Base-by-base conservation (phyloP, 2,888 invertebrate species). In the Helobdella robusta region DNA sequence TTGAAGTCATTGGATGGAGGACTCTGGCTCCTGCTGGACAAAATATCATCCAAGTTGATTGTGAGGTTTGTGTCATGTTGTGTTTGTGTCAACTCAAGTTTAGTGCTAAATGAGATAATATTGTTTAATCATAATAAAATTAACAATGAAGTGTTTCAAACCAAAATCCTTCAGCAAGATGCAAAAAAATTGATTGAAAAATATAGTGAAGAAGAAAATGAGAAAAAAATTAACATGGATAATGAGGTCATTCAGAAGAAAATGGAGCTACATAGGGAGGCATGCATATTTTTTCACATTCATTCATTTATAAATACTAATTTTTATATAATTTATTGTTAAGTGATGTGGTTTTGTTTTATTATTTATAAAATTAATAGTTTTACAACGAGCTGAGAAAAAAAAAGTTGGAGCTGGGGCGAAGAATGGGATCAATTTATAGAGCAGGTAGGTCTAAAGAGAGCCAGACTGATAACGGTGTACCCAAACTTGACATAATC, bases 1-100 rank as follows among this genome's bases (percentile, higher is more conserved):
- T 87, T 0, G 87, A 89, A 76, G 86, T 94, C 60, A 84, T 88
- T 59, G 97, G 97, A 2, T 98, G 97, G 97, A 84, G 85, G 70
- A 77, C 70, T 75, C 72, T 95, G 70, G 97, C 97, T 0, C 77
- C 86, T 0, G 89, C 93, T 15, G 98, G 98, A 0, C 92, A 94
- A 72, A 82, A 85, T 62, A 86, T 95, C 40, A 79, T 92, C 5
- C 87, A 95, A 82, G 91, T 92, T 2, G 84, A 84, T 68, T 84
- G 83, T 1, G 90, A 89, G 84, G 77, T 77, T 18, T 54, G 11
- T 1, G 6, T 44, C 6, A 8, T 20, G 25, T 2, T 5, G 46
- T 11, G 6, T 58, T 28, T 8, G 11, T 8, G n/a, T 5, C 20
- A 8, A 5, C 11, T 20, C n/a, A 59, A 59, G 18, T 34, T n/a